Conservation (phyloP, 64 coral and sea anemone genomes). For the Exaiptasia diaphana region DNA sequence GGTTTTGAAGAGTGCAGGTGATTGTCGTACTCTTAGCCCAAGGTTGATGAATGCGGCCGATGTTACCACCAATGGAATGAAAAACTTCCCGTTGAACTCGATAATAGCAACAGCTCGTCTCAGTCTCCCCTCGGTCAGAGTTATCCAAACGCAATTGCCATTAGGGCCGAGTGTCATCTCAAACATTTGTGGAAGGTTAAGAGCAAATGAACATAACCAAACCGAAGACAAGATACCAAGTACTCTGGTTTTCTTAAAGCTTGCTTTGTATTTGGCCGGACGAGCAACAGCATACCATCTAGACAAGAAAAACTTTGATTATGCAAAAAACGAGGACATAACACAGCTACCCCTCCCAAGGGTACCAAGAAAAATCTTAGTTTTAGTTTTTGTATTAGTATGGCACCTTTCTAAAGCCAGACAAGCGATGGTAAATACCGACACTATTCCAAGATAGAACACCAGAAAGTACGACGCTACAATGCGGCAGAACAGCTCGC, state of each 20-base stretch:
- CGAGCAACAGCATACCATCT: slow-evolving; percentile 65
- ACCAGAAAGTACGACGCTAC: slow-evolving; percentile 64
- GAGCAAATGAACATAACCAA: slow-evolving; percentile 38
- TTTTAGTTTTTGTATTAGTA: background rate
- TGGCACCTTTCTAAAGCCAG: slow-evolving; percentile 43
- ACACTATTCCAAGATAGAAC: slow-evolving; percentile 57
- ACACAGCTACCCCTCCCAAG: background rate
- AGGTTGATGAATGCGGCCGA: slow-evolving; percentile 59
- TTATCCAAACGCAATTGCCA: slow-evolving; percentile 21
- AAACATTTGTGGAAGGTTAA: slow-evolving; percentile 56
- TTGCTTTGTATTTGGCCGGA: slow-evolving; percentile 46
- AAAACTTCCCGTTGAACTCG: slow-evolving; percentile 75
- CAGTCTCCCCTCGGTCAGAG: slow-evolving; percentile 18
- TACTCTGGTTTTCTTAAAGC: slow-evolving; percentile 48
- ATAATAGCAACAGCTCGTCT: slow-evolving; percentile 49
- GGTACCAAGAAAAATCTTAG: background rate
- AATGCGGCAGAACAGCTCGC: slow-evolving; percentile 56
- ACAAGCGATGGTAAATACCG: slow-evolving; percentile 59
- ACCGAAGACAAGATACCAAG: background rate
- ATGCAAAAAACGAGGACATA: background rate
- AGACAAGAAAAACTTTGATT: no score
- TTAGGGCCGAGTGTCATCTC: slow-evolving; percentile 37
- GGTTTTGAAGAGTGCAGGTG: slow-evolving; percentile 77
- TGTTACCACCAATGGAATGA: slow-evolving; percentile 57
- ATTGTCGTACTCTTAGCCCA: slow-evolving; percentile 38